These are phyloP conservation scores for Pocillopora meandrina DNA, from an alignment of 92 coral and sea anemone genomes.

Conservation along the genomic window DNA sequence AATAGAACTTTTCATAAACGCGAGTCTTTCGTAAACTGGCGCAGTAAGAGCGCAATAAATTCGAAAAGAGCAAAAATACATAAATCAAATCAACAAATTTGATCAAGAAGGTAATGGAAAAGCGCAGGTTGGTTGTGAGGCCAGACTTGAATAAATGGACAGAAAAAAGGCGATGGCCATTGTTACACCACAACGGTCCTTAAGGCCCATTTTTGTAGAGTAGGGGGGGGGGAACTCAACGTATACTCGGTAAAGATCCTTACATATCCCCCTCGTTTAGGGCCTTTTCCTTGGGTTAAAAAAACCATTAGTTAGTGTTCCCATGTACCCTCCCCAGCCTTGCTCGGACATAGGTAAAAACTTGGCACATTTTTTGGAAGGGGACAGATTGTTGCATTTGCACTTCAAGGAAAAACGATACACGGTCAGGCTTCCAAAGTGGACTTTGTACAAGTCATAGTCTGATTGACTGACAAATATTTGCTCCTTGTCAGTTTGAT, in stretches of 20 bases:
- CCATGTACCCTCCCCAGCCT: constrained; percentile 99
- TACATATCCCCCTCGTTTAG: not conserved
- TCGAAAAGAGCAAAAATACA: no score
- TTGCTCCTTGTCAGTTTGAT: constrained; percentile 54
- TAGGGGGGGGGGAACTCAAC: no score
- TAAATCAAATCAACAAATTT: no score
- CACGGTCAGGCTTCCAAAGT: constrained; percentile 87
- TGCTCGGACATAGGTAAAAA: constrained; percentile 93
- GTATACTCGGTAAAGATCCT: not conserved
- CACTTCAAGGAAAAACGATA: constrained; percentile 84
- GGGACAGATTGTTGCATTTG: constrained; percentile 66
- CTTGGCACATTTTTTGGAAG: constrained; percentile 70
- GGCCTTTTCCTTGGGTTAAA: constrained; percentile 71
- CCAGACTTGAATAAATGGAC: no score
- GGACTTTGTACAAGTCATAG: constrained; percentile 86
- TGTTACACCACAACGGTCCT: no score
- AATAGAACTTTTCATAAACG: no score
- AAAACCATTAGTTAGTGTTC: constrained; percentile 87
- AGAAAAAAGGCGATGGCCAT: no score
- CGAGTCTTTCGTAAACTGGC: no score
- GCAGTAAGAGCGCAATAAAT: no score
- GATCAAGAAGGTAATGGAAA: no score
- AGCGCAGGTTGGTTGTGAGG: no score
- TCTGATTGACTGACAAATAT: constrained; percentile 83
- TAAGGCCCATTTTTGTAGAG: no score